A percentile compares a stretch with the other conserved stretches of the same genome.
Conservation (phyloP, 2,888 invertebrate species). For the Lampropteryx suffumata region DNA sequence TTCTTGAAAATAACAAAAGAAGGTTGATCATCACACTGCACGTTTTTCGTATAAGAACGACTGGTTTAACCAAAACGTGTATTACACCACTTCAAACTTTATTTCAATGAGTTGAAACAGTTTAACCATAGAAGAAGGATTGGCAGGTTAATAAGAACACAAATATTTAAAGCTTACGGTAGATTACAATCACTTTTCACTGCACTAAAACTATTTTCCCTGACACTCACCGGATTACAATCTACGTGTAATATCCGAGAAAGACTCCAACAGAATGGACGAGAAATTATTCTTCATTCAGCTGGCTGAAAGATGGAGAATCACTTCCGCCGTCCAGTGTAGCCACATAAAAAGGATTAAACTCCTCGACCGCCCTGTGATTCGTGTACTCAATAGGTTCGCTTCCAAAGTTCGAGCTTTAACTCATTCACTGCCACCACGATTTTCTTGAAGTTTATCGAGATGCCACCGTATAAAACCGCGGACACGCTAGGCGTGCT, state of each 20-base stretch:
- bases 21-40: constrained; percentile 29
- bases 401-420: background rate
- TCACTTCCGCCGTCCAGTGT: constrained; percentile 69
- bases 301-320: constrained; percentile 66
- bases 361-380: constrained; percentile 15
- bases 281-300: constrained; percentile 80
- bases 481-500: too few relatives aligned
- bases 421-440: too few relatives aligned
- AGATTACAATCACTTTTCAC: constrained; percentile 62
- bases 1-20: constrained; percentile 23
- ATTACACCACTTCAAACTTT: constrained; percentile 13
- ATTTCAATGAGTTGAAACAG: constrained; percentile 1
- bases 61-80: constrained; percentile 15
- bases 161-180: constrained; percentile 42
- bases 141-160: constrained; percentile 7
- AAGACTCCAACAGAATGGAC: constrained; percentile 87
- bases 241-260: constrained; percentile 84
- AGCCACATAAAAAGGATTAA: constrained; percentile 34
- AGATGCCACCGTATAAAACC: too few relatives aligned
- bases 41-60: constrained; percentile 15
- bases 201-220: constrained; percentile 65
- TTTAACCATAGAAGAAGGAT: background rate
- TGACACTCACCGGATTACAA: constrained; percentile 81
- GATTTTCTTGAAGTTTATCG: too few relatives aligned
- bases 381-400: too few relatives aligned